Base-by-base conservation (phyloP, 2,113 vertebrate genomes). In the Gobio gobio region DNA sequence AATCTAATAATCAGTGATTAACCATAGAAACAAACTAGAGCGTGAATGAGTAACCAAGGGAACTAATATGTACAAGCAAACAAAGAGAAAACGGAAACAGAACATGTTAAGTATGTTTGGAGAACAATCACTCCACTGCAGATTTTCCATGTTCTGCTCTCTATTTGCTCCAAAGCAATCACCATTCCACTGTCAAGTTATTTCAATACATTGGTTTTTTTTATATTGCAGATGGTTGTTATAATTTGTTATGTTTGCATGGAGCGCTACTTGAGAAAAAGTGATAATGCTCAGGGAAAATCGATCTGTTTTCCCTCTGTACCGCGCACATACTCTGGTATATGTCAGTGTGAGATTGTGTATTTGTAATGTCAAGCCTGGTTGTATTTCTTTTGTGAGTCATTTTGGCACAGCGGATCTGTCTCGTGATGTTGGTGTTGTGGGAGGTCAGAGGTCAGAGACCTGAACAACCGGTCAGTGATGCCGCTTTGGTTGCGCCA, bases 391-490 rank as follows among this genome's bases (percentile, higher is more conserved):
- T 94, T 93, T 90, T 84, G 83, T 90, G 93, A 90, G 93, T 93
- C 95, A 95, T 96, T 96, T 95, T 90, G 91, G 93, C 93, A 93
- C 93, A 86, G 89, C 91, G 92, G 93, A 92, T 92, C 91, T 92
- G 91, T 93, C 93, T 93, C 90, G 78, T 93, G 91, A 94, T 94
- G 89, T 90, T 90, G 89, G 92, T 94, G 94, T 92, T 92, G 63
- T 36, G n/a, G 2, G n/a, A 56, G 70, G 85, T 88, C 26, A 88
- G 89, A 92, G 94, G 93, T 94, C 91, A 87, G 86, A 94, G 94
- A 96, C 94, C 94, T 89, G 92, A 94, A 96, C 95, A 94, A 70
- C 92, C 92, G 94, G 94, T 95, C 93, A 95, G 95, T 94, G 94
- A 91, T 93, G 83, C 90, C 92, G 90, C 91, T 91, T 92, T 90